These are phyloP conservation scores for Parapristionchus giblindavisi DNA, from an alignment of 2,888 invertebrate genomes.

Conservation along the genomic window DNA sequence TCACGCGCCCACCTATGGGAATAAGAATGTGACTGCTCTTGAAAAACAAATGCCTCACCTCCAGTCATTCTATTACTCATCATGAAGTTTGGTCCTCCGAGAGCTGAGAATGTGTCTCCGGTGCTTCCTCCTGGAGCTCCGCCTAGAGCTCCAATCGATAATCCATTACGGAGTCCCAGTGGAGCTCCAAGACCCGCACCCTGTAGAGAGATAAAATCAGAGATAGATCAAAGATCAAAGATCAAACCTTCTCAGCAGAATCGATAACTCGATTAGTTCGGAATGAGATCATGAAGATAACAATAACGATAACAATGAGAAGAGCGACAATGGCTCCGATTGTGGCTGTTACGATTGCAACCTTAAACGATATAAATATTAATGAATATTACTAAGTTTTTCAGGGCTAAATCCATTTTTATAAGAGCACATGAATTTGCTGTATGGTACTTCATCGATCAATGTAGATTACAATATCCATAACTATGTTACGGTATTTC, in stretches of 20 bases:
- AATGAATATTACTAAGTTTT: no score
- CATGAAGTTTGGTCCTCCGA: conserved; percentile 22
- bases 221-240: conserved; percentile 1
- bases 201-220: not conserved
- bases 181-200: conserved; percentile 15
- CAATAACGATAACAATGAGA: conserved; percentile 61
- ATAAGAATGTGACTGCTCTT: no score
- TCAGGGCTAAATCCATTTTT: no score
- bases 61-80: conserved; percentile 11
- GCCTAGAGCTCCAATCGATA: conserved; percentile 2
- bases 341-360: conserved; percentile 48
- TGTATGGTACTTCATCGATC: no score
- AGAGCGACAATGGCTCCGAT: conserved; percentile 59
- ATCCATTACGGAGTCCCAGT: not conserved
- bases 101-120: conserved; percentile 18
- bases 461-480: no score
- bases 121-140: conserved; percentile 20
- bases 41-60: no score
- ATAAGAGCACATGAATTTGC: no score
- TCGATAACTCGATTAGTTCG: conserved; percentile 54
- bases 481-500: no score
- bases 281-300: conserved; percentile 68
- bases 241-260: conserved; percentile 40
- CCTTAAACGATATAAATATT: conserved; percentile 33
- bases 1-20: no score